Evolutionary conservation across 2,888 invertebrate species (phyloP).

Genomic region (Cotesia congregata): DNA sequence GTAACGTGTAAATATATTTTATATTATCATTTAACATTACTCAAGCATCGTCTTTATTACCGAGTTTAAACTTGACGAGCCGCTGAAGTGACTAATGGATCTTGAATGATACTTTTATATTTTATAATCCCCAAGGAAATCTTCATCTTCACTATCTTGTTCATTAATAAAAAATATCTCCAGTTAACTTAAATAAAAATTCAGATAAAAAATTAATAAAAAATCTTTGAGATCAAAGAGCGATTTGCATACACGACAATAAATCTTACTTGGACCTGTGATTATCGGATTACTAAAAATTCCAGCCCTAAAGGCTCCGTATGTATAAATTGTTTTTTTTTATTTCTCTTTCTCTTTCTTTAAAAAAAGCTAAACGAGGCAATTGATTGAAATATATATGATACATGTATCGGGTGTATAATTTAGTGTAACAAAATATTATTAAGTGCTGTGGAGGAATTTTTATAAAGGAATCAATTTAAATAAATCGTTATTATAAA

Average conservation of each 20-base stretch:
- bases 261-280: slow-evolving; percentile 33
- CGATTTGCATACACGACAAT: slow-evolving; percentile 27
- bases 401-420: neutral
- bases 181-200: slow-evolving; percentile 4
- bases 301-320: slow-evolving; percentile 19
- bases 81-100: slow-evolving; percentile 52
- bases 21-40: slow-evolving; percentile 34
- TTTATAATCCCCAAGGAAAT: slow-evolving; percentile 4
- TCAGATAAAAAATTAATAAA: slow-evolving; percentile 13
- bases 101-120: slow-evolving; percentile 45
- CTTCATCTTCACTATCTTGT: neutral
- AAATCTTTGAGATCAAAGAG: slow-evolving; percentile 17
- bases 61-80: slow-evolving; percentile 46
- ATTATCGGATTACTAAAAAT: slow-evolving; percentile 27
- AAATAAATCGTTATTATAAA: slow-evolving; percentile 32
- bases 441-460: neutral
- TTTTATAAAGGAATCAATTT: slow-evolving; percentile 18
- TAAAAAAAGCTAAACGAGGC: slow-evolving; percentile 3
- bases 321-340: slow-evolving; percentile 6
- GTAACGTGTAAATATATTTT: slow-evolving; percentile 2
- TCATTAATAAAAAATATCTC: slow-evolving; percentile 10
- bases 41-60: slow-evolving; percentile 44
- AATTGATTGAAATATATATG: slow-evolving; percentile 6
- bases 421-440: slow-evolving; percentile 6
- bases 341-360: slow-evolving; percentile 4